A percentile compares a stretch with the other conserved stretches of the same genome.
Conservation (phyloP, 92 coral and sea anemone genomes). For the Heliopora coerulea region DNA sequence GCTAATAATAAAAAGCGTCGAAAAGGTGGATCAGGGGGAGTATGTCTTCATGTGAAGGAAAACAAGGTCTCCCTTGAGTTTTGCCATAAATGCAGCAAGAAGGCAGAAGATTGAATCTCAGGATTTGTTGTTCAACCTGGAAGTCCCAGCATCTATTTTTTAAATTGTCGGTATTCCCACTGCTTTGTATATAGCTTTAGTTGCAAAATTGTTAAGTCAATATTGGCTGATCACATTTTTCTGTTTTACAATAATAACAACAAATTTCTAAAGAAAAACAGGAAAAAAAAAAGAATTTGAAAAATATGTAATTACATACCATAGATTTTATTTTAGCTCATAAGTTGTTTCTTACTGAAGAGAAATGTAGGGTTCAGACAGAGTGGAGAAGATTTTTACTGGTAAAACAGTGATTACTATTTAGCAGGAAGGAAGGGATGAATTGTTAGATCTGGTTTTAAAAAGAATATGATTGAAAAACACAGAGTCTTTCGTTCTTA, state of each 20-base stretch:
- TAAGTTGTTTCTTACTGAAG: too few species aligned
- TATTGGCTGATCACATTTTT: too few species aligned
- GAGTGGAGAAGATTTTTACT: background rate
- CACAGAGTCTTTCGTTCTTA: background rate
- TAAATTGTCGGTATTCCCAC: conserved; percentile 40
- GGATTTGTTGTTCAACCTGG: background rate
- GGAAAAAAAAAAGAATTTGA: background rate
- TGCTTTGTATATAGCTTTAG: conserved; percentile 29
- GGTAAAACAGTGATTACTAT: too few species aligned
- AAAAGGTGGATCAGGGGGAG: conserved; percentile 66
- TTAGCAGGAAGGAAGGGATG: background rate
- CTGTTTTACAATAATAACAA: too few species aligned
- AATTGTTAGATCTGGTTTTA: background rate
- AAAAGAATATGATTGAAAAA: conserved; percentile 17
- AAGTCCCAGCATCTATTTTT: background rate
- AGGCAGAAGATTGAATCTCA: conserved; percentile 39
- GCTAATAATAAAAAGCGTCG: conserved; percentile 13
- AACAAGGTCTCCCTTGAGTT: conserved; percentile 89
- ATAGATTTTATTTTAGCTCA: background rate
- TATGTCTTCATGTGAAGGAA: conserved; percentile 85
- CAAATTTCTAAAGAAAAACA: too few species aligned
- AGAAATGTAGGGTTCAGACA: too few species aligned
- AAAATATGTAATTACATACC: background rate
- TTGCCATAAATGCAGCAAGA: conserved; percentile 77
- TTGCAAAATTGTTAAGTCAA: too few species aligned